Conservation (phyloP, 2,888 invertebrate genomes). For the Macaria notata region DNA sequence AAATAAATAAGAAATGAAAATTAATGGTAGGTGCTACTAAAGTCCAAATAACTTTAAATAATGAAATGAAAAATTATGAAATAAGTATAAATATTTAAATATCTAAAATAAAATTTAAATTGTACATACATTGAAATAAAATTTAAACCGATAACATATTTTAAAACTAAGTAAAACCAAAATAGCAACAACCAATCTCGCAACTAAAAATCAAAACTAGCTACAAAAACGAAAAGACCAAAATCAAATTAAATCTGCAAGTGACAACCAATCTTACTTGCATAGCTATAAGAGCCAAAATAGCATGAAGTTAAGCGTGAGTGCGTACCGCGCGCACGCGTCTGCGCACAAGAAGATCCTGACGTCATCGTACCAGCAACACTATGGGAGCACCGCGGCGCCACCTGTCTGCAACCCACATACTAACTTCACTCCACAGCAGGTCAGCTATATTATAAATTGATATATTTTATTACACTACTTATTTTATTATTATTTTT, state of each 20-base stretch:
- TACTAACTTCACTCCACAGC: conserved; percentile 62
- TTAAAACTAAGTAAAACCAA: too few species aligned
- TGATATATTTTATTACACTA: too few species aligned
- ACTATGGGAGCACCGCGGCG: conserved; percentile 89
- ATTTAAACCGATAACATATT: too few species aligned
- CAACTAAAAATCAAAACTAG: background rate
- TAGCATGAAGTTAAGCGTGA: conserved; percentile 91
- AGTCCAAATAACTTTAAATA: too few species aligned
- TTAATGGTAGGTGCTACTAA: too few species aligned
- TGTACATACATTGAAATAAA: too few species aligned
- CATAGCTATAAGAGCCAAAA: conserved; percentile 16
- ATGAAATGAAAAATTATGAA: too few species aligned
- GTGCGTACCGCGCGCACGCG: conserved; percentile 93
- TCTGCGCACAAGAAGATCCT: conserved; percentile 94
- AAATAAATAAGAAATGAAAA: too few species aligned
- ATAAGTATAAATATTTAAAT: too few species aligned
- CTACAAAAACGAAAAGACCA: background rate
- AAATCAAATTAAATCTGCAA: background rate
- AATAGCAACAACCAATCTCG: too few species aligned
- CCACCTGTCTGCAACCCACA: conserved; percentile 78
- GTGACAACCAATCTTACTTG: background rate
- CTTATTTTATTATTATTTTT: too few species aligned
- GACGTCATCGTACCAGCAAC: conserved; percentile 88
- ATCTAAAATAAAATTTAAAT: too few species aligned
- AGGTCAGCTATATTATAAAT: conserved; percentile 50